Base-by-base conservation (phyloP, 2,113 vertebrate genomes). In the Gobio gobio region DNA sequence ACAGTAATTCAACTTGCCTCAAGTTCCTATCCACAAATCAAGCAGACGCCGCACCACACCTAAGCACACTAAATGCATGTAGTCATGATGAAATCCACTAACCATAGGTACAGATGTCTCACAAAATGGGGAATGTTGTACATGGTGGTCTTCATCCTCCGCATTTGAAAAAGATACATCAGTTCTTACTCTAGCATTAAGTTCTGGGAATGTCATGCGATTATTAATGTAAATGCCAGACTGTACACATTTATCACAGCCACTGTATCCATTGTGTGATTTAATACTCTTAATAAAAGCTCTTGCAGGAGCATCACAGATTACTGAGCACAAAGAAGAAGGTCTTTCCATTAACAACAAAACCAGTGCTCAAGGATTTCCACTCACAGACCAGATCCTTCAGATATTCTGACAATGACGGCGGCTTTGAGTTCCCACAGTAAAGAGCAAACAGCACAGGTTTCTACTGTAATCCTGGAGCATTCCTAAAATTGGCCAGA, bases 341-440 rank as follows among this genome's bases (percentile, higher is more conserved):
- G 20, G 77, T 86, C 64, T 86, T 82, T 12, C 85, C 40, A 82
- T 73, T 64, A 18, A 86, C 29, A 86, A 82, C 85, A 86, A 86
- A 82, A 36, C 70, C 85, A 75, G 29, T 64, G 66, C 85, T 86
- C 70, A 82, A 33, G 10, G 51, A 54, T 75, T 86, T 82, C 68
- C 82, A 86, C 54, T 76, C 68, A 66, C 85, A 59, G 77, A 78
- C 58, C 54, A 59, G 77, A 61, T 78, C 54, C 4, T 78, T 61
- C 12, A 61, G 76, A 58, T 78, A 59, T 36, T 61, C 76, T 61
- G 76, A 78, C 76, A 43, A 20, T 74, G 66, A 82, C 77, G 29
- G 84, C 81, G 83, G 63, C 64, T 86, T 86, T 49, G 78, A 76
- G 56, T 86, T 86, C 9, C 78, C 85, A 86, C 85, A 76, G 26